Base-by-base conservation (phyloP, 2,888 invertebrate genomes). In the Crocallis elinguaria region DNA sequence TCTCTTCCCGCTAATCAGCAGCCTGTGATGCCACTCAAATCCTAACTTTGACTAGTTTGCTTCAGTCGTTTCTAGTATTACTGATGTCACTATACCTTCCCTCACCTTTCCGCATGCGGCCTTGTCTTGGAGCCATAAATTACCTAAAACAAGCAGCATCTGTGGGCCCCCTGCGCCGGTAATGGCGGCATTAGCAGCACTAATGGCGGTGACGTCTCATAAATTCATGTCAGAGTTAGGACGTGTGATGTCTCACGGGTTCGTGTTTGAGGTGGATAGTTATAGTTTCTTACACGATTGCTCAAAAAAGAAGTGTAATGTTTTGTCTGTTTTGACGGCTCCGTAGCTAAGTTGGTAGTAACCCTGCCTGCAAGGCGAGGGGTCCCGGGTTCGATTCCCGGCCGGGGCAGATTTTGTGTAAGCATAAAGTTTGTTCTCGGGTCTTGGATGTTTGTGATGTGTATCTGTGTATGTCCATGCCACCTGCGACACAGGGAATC, bases 61-160 rank as follows among this genome's bases (percentile, higher is more conserved):
- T 3, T 14, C 29, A 27, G 52, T n/a, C 77, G 50, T 73, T 65
- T 83, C 79, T 57, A 82, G 76, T 1, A 5, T 6, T n/a, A 5
- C 21, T 23, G 52, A 49, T 14, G 9, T 44, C 62, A 35, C 0
- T 7, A 30, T 13, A 13, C 29, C 27, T 38, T 41, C 49, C 57
- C 72, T 77, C 80, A 85, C 86, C 84, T 85, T 79, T 69, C 77
- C 62, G 68, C 44, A 75, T 75, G 69, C 71, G 76, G 79, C 74
- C 79, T 76, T 82, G 86, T 80, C 82, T 80, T 69, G 75, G 69
- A 73, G 74, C 79, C 83, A 89, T 90, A 91, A 90, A 91, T 91
- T 90, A 90, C 82, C 76, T 87, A 88, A 89, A 91, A 91, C 91
- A 91, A 90, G 91, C 88, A 85, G 82, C 90, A 90, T 88, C 88